Conservation (phyloP, 2,113 vertebrate species). For the Mystacornis crossleyi region DNA sequence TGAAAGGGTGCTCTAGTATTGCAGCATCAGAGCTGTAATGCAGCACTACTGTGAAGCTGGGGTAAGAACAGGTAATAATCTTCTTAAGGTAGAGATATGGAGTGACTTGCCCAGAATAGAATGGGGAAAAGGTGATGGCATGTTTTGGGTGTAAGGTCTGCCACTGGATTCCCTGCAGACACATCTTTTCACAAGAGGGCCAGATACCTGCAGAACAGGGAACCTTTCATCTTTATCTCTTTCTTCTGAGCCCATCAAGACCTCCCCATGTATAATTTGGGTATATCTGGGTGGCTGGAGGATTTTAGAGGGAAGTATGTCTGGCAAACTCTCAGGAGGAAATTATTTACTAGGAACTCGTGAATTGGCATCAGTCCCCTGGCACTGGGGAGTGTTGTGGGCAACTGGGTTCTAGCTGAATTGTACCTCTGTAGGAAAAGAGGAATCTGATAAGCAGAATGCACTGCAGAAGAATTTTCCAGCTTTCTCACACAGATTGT, state of each 20-base stretch:
- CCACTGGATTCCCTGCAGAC: not conserved
- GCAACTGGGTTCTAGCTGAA: not conserved
- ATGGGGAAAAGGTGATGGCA: not conserved
- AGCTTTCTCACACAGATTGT: not conserved
- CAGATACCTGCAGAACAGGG: not conserved
- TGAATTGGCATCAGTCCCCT: not conserved
- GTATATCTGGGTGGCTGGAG: not conserved
- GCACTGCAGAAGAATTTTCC: not conserved
- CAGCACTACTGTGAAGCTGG: not conserved
- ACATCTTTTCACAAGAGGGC: not conserved
- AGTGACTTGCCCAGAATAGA: not conserved
- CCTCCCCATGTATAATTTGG: not conserved
- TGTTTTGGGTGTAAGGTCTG: not conserved
- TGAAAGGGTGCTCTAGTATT: not conserved
- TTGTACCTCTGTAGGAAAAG: not conserved
- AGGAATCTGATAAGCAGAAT: not conserved
- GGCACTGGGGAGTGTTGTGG: not conserved
- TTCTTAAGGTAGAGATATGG: not conserved
- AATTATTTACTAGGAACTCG: not conserved
- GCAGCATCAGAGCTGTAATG: not conserved
- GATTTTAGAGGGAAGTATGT: not conserved
- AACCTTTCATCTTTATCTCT: conserved; percentile 35
- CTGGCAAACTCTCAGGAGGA: not conserved
- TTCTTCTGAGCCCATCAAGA: not conserved
- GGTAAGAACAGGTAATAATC: not conserved